Evolutionary conservation across 2,113 vertebrate genomes (phyloP).

Genomic region (Eonycteris spelaea): DNA sequence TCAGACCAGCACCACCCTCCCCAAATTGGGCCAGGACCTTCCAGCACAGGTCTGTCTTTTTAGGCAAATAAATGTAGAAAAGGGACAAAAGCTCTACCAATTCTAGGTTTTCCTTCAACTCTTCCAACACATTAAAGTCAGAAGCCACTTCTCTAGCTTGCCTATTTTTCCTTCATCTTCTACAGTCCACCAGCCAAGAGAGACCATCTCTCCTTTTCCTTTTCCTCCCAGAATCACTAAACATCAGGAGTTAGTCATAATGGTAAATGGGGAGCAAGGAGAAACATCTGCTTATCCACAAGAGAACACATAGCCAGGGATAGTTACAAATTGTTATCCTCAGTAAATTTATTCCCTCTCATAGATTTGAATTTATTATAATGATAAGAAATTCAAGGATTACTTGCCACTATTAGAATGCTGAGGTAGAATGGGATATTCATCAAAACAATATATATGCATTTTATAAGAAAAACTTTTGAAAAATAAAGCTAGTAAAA

Average conservation of each 20-base stretch:
- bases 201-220: not conserved
- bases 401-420: not conserved
- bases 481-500: conserved; percentile 15
- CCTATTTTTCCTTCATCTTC: not conserved
- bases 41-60: not conserved
- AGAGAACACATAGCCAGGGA: not conserved
- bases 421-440: not conserved
- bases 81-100: not conserved
- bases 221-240: not conserved
- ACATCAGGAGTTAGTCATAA: not conserved
- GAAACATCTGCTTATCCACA: not conserved
- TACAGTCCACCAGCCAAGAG: not conserved
- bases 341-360: not conserved
- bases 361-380: not conserved
- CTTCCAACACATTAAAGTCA: not conserved
- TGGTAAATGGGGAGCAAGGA: not conserved
- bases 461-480: not conserved
- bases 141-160: not conserved
- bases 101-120: not conserved
- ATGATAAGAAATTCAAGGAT: not conserved
- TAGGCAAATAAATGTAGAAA: not conserved
- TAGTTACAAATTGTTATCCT: not conserved
- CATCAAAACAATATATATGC: not conserved
- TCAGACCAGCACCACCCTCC: not conserved
- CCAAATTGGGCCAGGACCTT: not conserved